Percentiles rank a stretch among this genome's conserved stretches.
phyloP scores from a whole-genome alignment of 2,113 vertebrate genomes.

The Lepidothrix coronata region DNA sequence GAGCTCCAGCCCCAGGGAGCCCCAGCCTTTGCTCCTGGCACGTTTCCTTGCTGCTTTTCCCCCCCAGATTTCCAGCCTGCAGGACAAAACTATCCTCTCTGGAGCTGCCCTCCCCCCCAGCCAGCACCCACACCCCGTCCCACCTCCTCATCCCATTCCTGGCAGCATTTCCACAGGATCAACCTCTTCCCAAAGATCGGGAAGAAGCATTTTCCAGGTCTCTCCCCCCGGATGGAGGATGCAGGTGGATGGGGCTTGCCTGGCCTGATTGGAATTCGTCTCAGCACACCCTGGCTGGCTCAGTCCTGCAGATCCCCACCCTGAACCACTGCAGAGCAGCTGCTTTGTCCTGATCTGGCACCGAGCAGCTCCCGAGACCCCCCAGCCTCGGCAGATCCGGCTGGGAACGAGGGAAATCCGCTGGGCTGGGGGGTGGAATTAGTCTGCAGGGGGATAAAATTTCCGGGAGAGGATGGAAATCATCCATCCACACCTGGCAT shows the following conservation, averaged over 20 bases:
- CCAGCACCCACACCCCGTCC: not conserved
- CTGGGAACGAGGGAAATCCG: not conserved
- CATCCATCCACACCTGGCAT: fast-evolving
- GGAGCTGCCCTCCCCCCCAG: not conserved
- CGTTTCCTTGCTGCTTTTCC: not conserved
- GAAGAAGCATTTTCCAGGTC: fast-evolving
- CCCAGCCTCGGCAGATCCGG: fast-evolving
- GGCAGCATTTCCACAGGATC: not conserved
- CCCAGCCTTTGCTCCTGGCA: not conserved
- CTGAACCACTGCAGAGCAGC: not conserved
- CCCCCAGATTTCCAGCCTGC: not conserved
- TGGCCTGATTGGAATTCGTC: not conserved
- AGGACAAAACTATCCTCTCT: not conserved
- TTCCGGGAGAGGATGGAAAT: not conserved
- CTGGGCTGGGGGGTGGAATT: not conserved
- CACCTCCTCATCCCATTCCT: fast-evolving
- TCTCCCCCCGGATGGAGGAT: not conserved
- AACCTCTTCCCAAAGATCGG: not conserved
- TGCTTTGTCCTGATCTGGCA: not conserved
- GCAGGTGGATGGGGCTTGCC: not conserved
- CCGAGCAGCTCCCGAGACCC: not conserved
- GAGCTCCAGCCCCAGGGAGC: not conserved
- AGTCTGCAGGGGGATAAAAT: not conserved
- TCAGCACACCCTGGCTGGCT: not conserved
- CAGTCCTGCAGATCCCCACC: not conserved